Conservation (phyloP, 2,797 vertebrate genomes). For the Scolopax rusticola region DNA sequence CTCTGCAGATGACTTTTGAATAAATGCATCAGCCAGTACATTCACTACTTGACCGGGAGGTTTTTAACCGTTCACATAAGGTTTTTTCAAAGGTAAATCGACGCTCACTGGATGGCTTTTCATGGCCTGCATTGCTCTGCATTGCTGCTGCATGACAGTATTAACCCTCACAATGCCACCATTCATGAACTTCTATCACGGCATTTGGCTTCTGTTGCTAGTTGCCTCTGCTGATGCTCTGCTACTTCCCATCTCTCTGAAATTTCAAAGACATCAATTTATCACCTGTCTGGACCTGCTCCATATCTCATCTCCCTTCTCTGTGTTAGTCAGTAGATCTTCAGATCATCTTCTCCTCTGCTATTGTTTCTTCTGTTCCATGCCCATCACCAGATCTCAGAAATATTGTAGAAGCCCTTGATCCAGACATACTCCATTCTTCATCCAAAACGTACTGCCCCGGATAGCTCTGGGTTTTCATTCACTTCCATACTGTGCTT, state of each 20-base stretch:
- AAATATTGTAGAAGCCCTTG: background rate
- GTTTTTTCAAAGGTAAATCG: background rate
- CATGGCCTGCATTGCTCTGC: background rate
- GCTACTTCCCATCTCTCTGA: background rate
- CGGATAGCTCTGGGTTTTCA: background rate
- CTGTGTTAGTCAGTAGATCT: background rate
- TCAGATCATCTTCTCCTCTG: background rate
- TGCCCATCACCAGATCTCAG: background rate
- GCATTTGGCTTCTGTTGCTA: background rate
- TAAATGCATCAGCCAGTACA: background rate
- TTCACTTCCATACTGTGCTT: background rate
- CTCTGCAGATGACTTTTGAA: background rate
- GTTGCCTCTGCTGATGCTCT: background rate
- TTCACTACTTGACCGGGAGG: background rate
- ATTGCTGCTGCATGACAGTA: background rate
- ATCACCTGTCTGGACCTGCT: background rate
- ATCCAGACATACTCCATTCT: background rate
- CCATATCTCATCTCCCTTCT: background rate
- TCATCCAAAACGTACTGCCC: background rate
- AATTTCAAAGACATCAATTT: background rate
- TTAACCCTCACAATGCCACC: conserved; percentile 13
- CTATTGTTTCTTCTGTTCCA: background rate
- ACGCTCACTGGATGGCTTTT: background rate
- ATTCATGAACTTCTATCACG: background rate
- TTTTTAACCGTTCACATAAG: background rate